Base-by-base conservation (phyloP, 2,888 invertebrate species). In the Hyalella azteca region DNA sequence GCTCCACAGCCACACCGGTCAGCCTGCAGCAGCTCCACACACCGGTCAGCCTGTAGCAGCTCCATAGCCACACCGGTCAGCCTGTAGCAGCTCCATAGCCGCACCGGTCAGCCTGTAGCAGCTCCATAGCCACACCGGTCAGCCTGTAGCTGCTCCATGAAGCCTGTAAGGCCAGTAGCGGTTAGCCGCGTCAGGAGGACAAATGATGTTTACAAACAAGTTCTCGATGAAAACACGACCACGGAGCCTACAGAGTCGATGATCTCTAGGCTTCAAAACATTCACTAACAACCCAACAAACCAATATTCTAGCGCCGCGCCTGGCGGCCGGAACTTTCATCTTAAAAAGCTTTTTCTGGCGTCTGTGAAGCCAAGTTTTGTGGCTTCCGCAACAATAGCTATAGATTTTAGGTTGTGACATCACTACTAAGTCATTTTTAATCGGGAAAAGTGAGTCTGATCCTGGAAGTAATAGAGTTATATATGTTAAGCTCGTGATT, bases 271-370 rank as follows among this genome's bases (percentile, higher is more conserved):
- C 32, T 32, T 66, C 66, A 66, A 66, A 66, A 66, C 54, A 54
- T n/a, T n/a, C 54, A 54, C 54, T 54, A 54, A 54, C 66, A 66
- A 66, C 66, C 66, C 66, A 66, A 66, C 66, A 66, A 66, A 66
- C 66, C 66, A 66, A 66, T 66, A 66, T 66, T 66, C 66, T 32
- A n/a, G 45, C 66, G 32, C 66, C 36, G 66, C 11, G n/a, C 36
- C 29, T 36, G 2, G 2, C 4, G 19, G 11, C 32, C 19, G 36
- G 36, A 66, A 66, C 39, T 22, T 13, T 54, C 54, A 54, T 54
- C 11, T 13, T n/a, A n/a, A n/a, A n/a, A n/a, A n/a, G n/a, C n/a
- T n/a, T n/a, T n/a, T n/a, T n/a, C n/a, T n/a, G n/a, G n/a, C n/a
- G n/a, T n/a, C n/a, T n/a, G n/a, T n/a, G n/a, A n/a, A n/a, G n/a